Evolutionary conservation across 2,113 vertebrate genomes (phyloP).

Genomic region (Pampusana beccarii): DNA sequence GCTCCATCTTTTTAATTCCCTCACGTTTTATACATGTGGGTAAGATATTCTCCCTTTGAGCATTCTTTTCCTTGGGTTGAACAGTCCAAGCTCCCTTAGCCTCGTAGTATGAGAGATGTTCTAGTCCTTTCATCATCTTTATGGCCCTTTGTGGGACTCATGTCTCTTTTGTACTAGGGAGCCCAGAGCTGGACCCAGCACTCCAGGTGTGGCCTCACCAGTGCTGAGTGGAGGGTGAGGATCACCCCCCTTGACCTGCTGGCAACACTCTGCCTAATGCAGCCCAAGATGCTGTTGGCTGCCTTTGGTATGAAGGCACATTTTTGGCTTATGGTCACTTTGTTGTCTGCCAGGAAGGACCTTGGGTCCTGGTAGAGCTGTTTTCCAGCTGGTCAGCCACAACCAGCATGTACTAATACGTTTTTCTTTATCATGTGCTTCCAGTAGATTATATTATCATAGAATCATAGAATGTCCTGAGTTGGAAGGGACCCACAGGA

Average conservation of each 20-base stretch:
- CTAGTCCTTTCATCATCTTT: not conserved
- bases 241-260: not conserved
- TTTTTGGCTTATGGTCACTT: not conserved
- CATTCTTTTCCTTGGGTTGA: not conserved
- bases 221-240: not conserved
- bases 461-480: too few species aligned
- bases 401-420: not conserved
- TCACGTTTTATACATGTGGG: not conserved
- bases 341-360: not conserved
- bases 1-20: not conserved
- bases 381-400: not conserved
- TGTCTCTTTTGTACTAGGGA: not conserved
- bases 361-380: not conserved
- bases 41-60: not conserved
- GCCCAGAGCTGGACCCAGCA: not conserved
- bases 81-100: not conserved
- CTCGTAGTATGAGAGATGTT: not conserved
- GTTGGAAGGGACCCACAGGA: too few species aligned
- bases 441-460: not conserved
- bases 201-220: not conserved
- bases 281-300: not conserved
- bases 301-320: not conserved
- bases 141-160: not conserved
- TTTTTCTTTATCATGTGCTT: not conserved
- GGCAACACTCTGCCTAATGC: not conserved